Evolutionary conservation across 2,797 vertebrate genomes (phyloP).

Genomic region (Micrastur ruficollis): DNA sequence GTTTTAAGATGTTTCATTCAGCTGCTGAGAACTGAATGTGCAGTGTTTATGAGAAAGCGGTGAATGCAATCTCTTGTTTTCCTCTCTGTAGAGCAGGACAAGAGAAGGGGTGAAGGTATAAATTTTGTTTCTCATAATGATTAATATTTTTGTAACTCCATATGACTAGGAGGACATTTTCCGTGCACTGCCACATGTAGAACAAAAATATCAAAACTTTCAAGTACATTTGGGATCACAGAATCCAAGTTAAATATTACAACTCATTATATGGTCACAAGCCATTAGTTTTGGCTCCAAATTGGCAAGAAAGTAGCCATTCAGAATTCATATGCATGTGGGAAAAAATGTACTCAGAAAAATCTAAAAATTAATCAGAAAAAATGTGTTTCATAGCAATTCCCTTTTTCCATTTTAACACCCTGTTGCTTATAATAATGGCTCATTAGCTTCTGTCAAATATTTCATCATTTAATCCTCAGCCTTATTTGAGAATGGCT

Average conservation of each 20-base stretch:
- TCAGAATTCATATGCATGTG: slow-evolving; percentile 40
- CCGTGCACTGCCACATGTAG: background rate
- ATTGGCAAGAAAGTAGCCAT: slow-evolving; percentile 41
- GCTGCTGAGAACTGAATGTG: background rate
- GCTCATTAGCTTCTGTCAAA: slow-evolving; percentile 70
- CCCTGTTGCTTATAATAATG: slow-evolving; percentile 66
- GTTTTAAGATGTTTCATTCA: background rate
- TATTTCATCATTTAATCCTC: slow-evolving; percentile 67
- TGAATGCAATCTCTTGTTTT: background rate
- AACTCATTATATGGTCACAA: slow-evolving; percentile 62
- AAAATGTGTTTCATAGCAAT: slow-evolving; percentile 51
- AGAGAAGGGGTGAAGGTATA: background rate
- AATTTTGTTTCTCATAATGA: background rate
- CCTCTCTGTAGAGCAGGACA: background rate
- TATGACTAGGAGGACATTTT: background rate
- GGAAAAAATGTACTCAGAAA: slow-evolving; percentile 51
- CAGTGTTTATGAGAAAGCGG: background rate
- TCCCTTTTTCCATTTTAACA: slow-evolving; percentile 63
- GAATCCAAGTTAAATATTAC: slow-evolving; percentile 59
- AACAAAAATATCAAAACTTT: slow-evolving; percentile 32
- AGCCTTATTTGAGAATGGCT: slow-evolving; percentile 61
- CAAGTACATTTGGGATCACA: slow-evolving; percentile 50
- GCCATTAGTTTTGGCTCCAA: slow-evolving; percentile 57
- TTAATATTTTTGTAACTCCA: background rate
- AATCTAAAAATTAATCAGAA: slow-evolving; percentile 69